A percentile compares a stretch with the other conserved stretches of the same genome.
Evolutionary conservation across 2,888 invertebrate species (phyloP).

Genomic region (Halictus ligatus): DNA sequence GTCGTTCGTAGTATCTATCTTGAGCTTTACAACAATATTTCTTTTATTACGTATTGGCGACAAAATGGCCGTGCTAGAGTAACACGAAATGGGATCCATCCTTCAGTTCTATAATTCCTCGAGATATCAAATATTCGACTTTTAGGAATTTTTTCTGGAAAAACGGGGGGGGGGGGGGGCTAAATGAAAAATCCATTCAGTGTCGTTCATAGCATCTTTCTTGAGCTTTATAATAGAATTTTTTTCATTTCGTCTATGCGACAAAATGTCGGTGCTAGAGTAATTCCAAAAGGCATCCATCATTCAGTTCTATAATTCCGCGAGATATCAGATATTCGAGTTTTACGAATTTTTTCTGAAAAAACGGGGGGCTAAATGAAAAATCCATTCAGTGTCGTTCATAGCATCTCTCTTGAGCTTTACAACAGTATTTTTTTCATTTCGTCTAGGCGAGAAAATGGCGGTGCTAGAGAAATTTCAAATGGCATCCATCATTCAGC

Average conservation of each 20-base stretch:
- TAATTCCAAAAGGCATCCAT: neutral
- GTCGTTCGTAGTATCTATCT: neutral
- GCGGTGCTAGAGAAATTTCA: neutral
- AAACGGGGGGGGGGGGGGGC: neutral
- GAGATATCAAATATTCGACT: neutral
- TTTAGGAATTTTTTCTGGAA: neutral
- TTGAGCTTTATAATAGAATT: neutral
- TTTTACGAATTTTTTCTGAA: neutral
- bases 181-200: neutral
- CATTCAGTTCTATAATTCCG: neutral
- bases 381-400: neutral
- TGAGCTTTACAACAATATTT: too few species aligned
- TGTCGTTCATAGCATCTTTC: accelerated
- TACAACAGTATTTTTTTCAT: neutral
- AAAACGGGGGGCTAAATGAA: neutral
- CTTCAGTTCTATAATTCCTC: neutral
- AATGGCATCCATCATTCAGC: neutral
- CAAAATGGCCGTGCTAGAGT: too few species aligned
- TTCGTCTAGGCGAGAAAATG: neutral
- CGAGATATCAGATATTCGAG: neutral
- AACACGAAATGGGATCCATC: neutral
- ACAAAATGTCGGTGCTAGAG: neutral
- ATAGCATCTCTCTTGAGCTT: accelerated
- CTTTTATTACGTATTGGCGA: too few species aligned
- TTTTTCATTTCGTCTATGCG: neutral